Base-by-base conservation (phyloP, 2,888 invertebrate species). In the Penaeus monodon region DNA sequence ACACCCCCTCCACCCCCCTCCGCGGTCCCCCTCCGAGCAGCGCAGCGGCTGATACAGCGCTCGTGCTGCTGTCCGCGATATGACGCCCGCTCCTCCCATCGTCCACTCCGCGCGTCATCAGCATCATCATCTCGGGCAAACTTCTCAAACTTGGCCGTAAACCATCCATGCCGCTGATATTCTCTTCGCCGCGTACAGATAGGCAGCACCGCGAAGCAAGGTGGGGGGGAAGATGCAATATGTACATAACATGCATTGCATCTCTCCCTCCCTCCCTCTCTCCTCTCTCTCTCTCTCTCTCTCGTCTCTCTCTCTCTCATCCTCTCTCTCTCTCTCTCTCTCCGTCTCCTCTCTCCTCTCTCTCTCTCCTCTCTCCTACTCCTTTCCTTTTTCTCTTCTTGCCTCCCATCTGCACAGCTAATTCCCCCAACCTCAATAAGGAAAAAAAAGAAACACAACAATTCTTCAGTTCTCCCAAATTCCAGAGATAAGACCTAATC, bases 21-120 rank as follows among this genome's bases (percentile, higher is more conserved):
- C 27, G n/a, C 33, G 70, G 70, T 17, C 17, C 70, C 27, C n/a
- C 24, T n/a, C 38, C 38, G 38, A n/a, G 38, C 38, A 7, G 38
- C 38, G 66, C n/a, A 70, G 70, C 70, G 70, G 22, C 29, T 29
- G 70, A 70, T 70, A 70, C 29, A n/a, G n/a, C 29, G 70, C 70
- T 27, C 29, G 70, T 17, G 70, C n/a, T 24, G 33, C n/a, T n/a
- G 70, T 70, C 24, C 66, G 66, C 24, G 27, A 66, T 4, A 24
- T 66, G 66, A 66, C 66, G 66, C 27, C 66, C 7, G 24, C 66
- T 66, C 66, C 24, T 24, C 24, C 27, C 66, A 66, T 27, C 24
- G 66, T 10, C 4, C 38, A 44, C 38, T 44, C n/a, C 38, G 38
- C 38, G n/a, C 38, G 38, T 44, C 38, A 44, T 44, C 24, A 24